phyloP scores from a whole-genome alignment of 2,888 invertebrate genomes.

The Perithous albicinctus region DNA sequence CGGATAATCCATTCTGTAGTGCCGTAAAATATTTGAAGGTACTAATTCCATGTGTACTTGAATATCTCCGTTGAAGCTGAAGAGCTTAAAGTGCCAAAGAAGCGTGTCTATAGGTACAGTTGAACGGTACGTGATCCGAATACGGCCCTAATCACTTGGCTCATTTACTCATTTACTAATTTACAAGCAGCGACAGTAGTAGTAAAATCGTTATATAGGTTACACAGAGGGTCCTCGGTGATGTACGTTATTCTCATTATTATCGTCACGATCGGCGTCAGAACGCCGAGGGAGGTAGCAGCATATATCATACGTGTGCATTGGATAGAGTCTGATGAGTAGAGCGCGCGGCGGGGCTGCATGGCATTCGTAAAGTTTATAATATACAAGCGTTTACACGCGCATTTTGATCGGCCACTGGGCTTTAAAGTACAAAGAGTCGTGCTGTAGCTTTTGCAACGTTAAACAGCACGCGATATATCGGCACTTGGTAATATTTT shows the following conservation, averaged over 20 bases:
- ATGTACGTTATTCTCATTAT: conserved; percentile 55
- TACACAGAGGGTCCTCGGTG: conserved; percentile 50
- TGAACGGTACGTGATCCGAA: conserved; percentile 59
- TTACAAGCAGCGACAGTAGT: conserved; percentile 45
- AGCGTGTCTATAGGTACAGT: not conserved
- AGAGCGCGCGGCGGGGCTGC: not conserved
- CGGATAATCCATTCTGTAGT: too few relatives aligned
- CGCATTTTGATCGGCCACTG: conserved; percentile 51
- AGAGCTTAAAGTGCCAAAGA: not conserved
- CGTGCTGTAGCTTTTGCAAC: conserved; percentile 25
- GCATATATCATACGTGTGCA: too few relatives aligned
- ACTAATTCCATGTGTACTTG: not conserved
- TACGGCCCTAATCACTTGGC: conserved; percentile 66
- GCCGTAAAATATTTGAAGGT: too few relatives aligned
- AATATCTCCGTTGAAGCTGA: not conserved
- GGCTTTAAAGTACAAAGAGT: conserved; percentile 16
- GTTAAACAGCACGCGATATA: conserved; percentile 69
- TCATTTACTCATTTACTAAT: conserved; percentile 68
- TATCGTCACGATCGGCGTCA: conserved; percentile 43
- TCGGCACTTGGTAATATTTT: conserved; percentile 30
- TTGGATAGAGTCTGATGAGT: not conserved
- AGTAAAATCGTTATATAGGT: conserved; percentile 63
- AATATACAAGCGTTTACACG: conserved; percentile 47
- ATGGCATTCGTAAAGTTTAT: conserved; percentile 8
- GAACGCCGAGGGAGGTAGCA: conserved; percentile 6